Percentiles rank a stretch among this genome's conserved stretches.
Evolutionary conservation across 2,888 invertebrate species (phyloP).

Genomic region (Mermis nigrescens): DNA sequence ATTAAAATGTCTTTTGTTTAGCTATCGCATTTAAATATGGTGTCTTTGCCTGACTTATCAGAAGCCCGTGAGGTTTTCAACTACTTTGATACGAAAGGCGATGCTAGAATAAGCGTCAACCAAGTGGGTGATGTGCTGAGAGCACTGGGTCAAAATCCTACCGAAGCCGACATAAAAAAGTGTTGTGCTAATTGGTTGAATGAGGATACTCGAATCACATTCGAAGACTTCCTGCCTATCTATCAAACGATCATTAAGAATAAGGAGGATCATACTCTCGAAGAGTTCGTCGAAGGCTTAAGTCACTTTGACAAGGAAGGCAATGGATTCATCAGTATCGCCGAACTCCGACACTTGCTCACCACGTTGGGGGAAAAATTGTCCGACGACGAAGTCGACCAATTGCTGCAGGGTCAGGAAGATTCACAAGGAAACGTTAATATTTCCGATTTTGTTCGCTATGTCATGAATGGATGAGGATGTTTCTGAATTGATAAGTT

Average conservation of each 20-base stretch:
- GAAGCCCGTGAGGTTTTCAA: constrained; percentile 92
- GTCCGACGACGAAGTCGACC: constrained; percentile 78
- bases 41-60: no score
- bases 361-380: constrained; percentile 93
- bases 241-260: constrained; percentile 86
- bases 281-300: constrained; percentile 93
- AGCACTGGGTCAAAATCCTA: constrained; percentile 92
- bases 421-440: constrained; percentile 97
- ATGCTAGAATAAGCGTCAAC: constrained; percentile 84
- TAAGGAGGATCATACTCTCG: constrained; percentile 73
- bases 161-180: constrained; percentile 92
- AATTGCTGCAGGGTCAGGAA: constrained; percentile 81
- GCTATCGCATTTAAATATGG: no score
- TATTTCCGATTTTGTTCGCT: constrained; percentile 61
- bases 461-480: constrained; percentile 75
- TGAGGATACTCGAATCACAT: constrained; percentile 54
- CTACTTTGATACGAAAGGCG: constrained; percentile 89
- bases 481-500: no score
- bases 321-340: constrained; percentile 91
- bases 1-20: no score
- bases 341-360: constrained; percentile 84
- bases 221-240: constrained; percentile 94
- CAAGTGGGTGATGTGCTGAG: constrained; percentile 92
- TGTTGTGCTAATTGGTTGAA: constrained; percentile 70
- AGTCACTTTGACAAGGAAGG: constrained; percentile 98